Evolutionary conservation across 2,113 vertebrate species (phyloP).

Genomic region (Dromiciops gliroides): DNA sequence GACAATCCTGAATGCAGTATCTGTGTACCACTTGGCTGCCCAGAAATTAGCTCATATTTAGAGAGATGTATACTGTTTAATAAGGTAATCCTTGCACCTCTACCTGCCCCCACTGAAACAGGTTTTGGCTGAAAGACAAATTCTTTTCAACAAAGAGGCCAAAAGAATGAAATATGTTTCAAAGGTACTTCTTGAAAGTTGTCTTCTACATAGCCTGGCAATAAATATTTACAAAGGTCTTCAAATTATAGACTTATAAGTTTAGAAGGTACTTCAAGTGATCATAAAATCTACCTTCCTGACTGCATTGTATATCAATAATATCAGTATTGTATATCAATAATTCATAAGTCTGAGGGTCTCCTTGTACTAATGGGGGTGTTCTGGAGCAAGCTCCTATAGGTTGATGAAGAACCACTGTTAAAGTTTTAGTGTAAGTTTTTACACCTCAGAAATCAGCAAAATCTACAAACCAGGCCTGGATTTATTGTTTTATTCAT

Average conservation of each 20-base stretch:
- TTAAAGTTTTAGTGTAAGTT: too few relatives aligned
- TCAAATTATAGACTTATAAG: conserved; percentile 36
- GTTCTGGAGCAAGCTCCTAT: not conserved
- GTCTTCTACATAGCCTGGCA: conserved; percentile 18
- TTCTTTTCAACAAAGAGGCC: not conserved
- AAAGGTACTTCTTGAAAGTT: not conserved
- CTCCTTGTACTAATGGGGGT: not conserved
- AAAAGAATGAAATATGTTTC: not conserved
- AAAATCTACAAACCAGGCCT: not conserved
- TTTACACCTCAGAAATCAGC: not conserved
- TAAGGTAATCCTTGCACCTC: not conserved
- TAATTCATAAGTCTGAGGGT: not conserved
- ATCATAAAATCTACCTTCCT: conserved; percentile 48
- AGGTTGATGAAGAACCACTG: not conserved
- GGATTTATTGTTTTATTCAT: not conserved
- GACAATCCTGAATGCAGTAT: not conserved
- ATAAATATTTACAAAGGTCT: conserved; percentile 16
- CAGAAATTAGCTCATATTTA: not conserved
- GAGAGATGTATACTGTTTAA: too few relatives aligned
- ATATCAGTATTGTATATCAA: too few relatives aligned
- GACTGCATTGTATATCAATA: not conserved
- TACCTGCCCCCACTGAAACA: not conserved
- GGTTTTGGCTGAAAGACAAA: not conserved
- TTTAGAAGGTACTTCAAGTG: conserved; percentile 18
- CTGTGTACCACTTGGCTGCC: not conserved